Evolutionary conservation across 2,113 vertebrate genomes (phyloP).

Genomic region (Acinonyx jubatus): DNA sequence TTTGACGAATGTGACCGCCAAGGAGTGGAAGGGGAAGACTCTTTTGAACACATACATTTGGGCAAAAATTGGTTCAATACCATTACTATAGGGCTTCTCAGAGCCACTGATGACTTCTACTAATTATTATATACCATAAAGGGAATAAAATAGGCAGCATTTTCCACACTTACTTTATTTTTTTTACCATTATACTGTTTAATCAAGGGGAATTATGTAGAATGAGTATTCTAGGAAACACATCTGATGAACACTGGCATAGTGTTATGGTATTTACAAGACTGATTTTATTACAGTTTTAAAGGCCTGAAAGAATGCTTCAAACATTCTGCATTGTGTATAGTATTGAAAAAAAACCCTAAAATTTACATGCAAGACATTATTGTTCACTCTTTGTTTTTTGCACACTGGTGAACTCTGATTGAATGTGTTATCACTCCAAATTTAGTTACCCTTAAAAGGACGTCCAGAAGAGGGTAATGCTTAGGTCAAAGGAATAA

Average conservation of each 20-base stretch:
- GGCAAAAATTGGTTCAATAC: not conserved
- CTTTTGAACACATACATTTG: not conserved
- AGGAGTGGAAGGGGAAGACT: not conserved
- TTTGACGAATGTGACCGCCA: not conserved
- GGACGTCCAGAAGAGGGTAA: not conserved
- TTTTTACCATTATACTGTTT: not conserved
- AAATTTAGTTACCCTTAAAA: not conserved
- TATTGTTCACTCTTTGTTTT: not conserved
- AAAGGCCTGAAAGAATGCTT: not conserved
- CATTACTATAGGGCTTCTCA: not conserved
- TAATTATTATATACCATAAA: not conserved
- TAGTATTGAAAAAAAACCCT: not conserved
- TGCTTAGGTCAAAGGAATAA: conserved; percentile 17
- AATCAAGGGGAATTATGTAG: conserved; percentile 12
- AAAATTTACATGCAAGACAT: not conserved
- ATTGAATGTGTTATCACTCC: not conserved
- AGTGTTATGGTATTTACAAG: not conserved
- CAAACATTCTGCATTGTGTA: not conserved
- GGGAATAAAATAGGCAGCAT: not conserved
- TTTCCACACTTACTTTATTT: not conserved
- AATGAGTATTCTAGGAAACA: conserved; percentile 12
- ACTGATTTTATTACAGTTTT: not conserved
- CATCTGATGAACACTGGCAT: conserved; percentile 16
- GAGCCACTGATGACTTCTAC: not conserved
- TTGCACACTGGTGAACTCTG: not conserved